Base-by-base conservation (phyloP, 2,113 vertebrate species). In the Eubucco bourcierii region DNA sequence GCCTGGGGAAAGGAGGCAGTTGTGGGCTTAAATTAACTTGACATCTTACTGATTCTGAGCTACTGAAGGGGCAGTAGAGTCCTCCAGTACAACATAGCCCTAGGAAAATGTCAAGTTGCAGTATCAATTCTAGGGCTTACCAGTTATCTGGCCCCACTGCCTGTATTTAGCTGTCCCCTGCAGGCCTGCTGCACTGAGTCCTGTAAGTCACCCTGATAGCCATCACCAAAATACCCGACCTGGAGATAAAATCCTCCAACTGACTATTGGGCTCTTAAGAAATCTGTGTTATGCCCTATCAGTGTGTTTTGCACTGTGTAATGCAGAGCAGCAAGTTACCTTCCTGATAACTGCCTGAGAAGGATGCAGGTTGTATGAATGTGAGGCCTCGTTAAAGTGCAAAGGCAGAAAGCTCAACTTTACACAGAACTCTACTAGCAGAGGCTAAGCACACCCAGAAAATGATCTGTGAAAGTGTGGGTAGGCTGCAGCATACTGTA, bases 71-170 rank as follows among this genome's bases (percentile, higher is more conserved):
- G 33, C 18, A 92, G 59, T 21, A 64, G 37, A 59, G 65, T 73
- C 20, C 2, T 4, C 58, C 44, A 67, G 55, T 47, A 64, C 20
- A 80, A 72, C 56, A 33, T 50, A 83, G 94, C 91, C 84, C 61
- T 87, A 78, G 84, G 95, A 92, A 85, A 96, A 88, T 91, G 91
- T 94, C 84, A 80, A 85, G 61, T 64, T 87, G 65, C 75, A 77
- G 6, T 82, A 80, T 80, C 68, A 80, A 0, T 87, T 77, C 20
- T 50, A 46, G 33, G 68, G 17, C 66, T 90, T 90, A 27, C 33
- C 27, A 29, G 60, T 67, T 67, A 10, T 41, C 46, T 70, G 53
- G 18, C 59, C 28, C 72, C 61, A 66, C 19, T 44, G 65, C 28
- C 47, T 78, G 31, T 78, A n/a, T 33, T 90, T 39, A 77, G 52